phyloP scores from a whole-genome alignment of 2,797 vertebrate species.

The Hydrolagus colliei region DNA sequence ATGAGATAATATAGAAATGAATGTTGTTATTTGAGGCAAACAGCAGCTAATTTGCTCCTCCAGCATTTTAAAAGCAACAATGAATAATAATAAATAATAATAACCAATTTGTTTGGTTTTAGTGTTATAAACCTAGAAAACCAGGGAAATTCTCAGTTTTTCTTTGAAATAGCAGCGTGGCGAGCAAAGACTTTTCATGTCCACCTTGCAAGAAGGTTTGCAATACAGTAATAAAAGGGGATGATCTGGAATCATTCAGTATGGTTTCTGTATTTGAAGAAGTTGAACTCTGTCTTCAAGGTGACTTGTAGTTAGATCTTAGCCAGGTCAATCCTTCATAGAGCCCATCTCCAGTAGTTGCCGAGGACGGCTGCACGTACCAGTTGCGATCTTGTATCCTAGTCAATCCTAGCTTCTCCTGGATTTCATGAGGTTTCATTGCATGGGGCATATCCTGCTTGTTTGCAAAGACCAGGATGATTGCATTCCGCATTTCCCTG shows the following conservation, averaged over 20 bases:
- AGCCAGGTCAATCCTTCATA: conserved; percentile 29
- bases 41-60: too few relatives aligned
- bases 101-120: too few relatives aligned
- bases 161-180: too few relatives aligned
- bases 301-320: conserved; percentile 14
- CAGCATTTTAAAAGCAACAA: too few relatives aligned
- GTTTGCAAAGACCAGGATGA: conserved; percentile 27
- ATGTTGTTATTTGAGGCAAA: too few relatives aligned
- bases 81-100: too few relatives aligned
- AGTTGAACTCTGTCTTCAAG: conserved; percentile 1
- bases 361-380: conserved; percentile 28
- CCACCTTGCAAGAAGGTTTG: too few relatives aligned
- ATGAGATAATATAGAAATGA: too few relatives aligned
- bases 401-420: conserved; percentile 23
- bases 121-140: too few relatives aligned
- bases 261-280: not conserved
- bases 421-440: conserved; percentile 27
- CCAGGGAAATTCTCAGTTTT: too few relatives aligned
- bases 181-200: too few relatives aligned
- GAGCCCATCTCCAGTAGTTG: conserved; percentile 29
- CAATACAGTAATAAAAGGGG: too few relatives aligned
- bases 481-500: conserved; percentile 21
- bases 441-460: conserved; percentile 30
- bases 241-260: not conserved
- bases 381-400: conserved; percentile 22